Base-by-base conservation (phyloP, 2,113 vertebrate genomes). In the Ardeotis arabs region DNA sequence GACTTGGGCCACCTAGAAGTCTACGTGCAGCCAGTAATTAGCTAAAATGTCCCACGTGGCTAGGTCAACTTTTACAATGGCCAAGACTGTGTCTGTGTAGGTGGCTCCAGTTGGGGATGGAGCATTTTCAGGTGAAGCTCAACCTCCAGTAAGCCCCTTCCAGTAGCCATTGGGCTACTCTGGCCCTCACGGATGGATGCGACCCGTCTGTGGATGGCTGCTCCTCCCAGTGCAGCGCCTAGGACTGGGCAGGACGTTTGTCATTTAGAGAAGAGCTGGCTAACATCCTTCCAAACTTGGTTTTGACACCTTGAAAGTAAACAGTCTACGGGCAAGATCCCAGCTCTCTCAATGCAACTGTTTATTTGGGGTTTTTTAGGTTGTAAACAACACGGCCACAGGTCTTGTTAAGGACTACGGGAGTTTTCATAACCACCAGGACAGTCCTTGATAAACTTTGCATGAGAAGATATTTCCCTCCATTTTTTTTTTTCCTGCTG, bases 151-250 rank as follows among this genome's bases (percentile, higher is more conserved):
- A 59, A 60, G 33, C 9, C 66, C 37, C 37, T 47, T 10, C 2
- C 11, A 45, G 68, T 8, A 6, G 1, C 2, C 44, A 0, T 25
- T 1, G 8, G 67, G 78, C 47, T 49, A 4, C 15, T 33, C 55
- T 27, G 60, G 60, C 39, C 12, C 62, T 39, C 11, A 21, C 49
- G 16, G 50, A 15, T 24, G 37, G 76, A 29, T 33, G 44, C 7
- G 11, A 52, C 22, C 21, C 31, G 5, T 19, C 9, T 27, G 19
- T 18, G 49, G 44, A 49, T 0, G 3, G 35, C 12, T 29, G 31
- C 23, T 76, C 31, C 69, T 50, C 41, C 64, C 56, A 39, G 15
- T 5, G 3, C 56, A 39, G 15, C 4, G 2, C 9, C 24, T 25
- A 35, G 29, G 35, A 31, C 28, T 2, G 29, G 24, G 60, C 52